Conservation (phyloP, 2,797 vertebrate species). For the Sebastiscus tertius region DNA sequence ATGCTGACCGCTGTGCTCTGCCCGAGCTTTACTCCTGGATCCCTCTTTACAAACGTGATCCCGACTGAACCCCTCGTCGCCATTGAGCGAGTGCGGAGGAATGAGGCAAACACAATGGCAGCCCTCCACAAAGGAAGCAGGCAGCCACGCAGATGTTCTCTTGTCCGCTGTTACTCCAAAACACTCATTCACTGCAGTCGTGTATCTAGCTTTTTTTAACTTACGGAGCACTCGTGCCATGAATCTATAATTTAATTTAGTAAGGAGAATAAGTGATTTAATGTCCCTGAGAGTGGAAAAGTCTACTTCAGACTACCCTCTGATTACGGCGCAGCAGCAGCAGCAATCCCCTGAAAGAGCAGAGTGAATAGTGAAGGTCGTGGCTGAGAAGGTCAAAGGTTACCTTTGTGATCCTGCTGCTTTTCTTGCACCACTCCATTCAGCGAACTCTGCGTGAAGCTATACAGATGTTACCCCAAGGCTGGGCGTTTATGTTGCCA, state of each 20-base stretch:
- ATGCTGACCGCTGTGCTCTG: slow-evolving; percentile 36
- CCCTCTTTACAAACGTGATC: slow-evolving; percentile 70
- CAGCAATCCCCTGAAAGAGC: slow-evolving; percentile 19
- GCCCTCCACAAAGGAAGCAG: slow-evolving; percentile 53
- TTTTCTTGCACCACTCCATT: slow-evolving; percentile 10
- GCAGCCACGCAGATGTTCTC: slow-evolving; percentile 62
- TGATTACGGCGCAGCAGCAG: slow-evolving; percentile 29
- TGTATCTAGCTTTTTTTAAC: neutral
- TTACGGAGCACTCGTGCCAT: neutral
- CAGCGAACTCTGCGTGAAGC: slow-evolving; percentile 28
- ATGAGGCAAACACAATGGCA: slow-evolving; percentile 67
- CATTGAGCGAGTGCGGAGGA: slow-evolving; percentile 60
- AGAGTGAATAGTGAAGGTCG: slow-evolving; percentile 18
- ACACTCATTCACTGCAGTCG: neutral
- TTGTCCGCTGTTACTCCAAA: slow-evolving; percentile 20
- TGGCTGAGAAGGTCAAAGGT: slow-evolving; percentile 54
- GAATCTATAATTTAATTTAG: slow-evolving; percentile 16
- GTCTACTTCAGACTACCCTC: neutral
- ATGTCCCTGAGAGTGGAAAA: neutral
- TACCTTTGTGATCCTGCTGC: slow-evolving; percentile 24
- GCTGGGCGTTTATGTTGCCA: neutral
- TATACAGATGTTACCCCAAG: slow-evolving; percentile 51
- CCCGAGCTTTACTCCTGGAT: slow-evolving; percentile 48
- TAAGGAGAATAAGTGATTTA: neutral
- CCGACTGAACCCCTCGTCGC: slow-evolving; percentile 47